These are phyloP conservation scores for Cetonia aurata DNA, from an alignment of 2,888 invertebrate species.

Conservation along the genomic window DNA sequence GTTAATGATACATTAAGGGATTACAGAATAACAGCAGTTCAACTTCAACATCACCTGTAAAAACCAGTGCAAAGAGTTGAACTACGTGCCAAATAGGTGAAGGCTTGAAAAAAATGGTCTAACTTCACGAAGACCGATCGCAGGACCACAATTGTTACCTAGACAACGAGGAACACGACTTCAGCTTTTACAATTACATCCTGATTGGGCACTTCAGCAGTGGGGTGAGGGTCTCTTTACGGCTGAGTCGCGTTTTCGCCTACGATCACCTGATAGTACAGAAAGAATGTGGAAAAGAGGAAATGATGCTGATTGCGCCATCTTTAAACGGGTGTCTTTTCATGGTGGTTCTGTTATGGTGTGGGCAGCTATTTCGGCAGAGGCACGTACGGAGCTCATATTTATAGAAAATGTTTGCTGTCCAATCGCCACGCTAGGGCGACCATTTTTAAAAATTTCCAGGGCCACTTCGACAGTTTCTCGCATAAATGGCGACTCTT, in stretches of 20 bases:
- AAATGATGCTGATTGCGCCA: not conserved
- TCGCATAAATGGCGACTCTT: too few relatives aligned
- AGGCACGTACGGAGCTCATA: slow-evolving; percentile 6
- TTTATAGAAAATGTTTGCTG: too few relatives aligned
- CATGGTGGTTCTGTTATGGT: slow-evolving; percentile 2
- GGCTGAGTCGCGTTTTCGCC: not conserved
- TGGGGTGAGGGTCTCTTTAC: not conserved
- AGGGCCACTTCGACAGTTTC: too few relatives aligned
- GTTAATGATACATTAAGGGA: slow-evolving; percentile 2
- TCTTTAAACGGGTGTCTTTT: slow-evolving; percentile 3
- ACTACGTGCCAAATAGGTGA: too few relatives aligned
- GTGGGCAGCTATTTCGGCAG: too few relatives aligned
- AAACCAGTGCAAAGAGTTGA: not conserved
- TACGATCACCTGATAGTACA: not conserved
- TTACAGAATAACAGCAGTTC: slow-evolving; percentile 5
- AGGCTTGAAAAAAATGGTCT: not conserved
- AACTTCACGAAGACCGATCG: too few relatives aligned
- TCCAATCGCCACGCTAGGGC: too few relatives aligned
- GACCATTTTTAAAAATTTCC: too few relatives aligned
- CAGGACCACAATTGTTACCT: too few relatives aligned
- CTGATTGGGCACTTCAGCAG: not conserved
- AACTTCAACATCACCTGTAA: slow-evolving; percentile 15
- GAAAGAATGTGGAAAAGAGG: not conserved
- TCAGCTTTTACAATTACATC: too few relatives aligned
- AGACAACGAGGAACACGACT: too few relatives aligned